phyloP scores from a whole-genome alignment of 1,140 invertebrate genomes.

The Drosophila parvula region DNA sequence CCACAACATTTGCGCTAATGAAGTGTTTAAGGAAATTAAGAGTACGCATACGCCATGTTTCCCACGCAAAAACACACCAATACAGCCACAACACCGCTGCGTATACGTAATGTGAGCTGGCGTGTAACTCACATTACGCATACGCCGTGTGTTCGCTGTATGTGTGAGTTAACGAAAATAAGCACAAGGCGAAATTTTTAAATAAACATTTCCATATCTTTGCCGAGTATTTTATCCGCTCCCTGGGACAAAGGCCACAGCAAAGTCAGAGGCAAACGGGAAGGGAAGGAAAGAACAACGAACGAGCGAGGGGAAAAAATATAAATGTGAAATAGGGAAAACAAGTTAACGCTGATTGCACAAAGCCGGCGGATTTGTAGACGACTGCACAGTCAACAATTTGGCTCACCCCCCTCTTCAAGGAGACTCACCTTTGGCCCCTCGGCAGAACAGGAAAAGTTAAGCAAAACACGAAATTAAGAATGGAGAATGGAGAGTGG shows the following conservation, averaged over 20 bases:
- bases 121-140: constrained; percentile 44
- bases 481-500: constrained; percentile 38
- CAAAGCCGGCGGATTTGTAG: constrained; percentile 78
- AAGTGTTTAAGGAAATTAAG: constrained; percentile 59
- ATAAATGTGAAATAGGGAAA: constrained; percentile 77
- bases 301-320: constrained; percentile 28
- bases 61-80: constrained; percentile 15
- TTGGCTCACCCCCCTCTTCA: background rate
- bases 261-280: constrained; percentile 1
- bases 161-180: constrained; percentile 18
- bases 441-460: constrained; percentile 52
- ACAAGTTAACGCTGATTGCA: constrained; percentile 82
- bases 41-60: constrained; percentile 45
- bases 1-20: constrained; percentile 57
- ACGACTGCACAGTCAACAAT: constrained; percentile 69
- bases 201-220: constrained; percentile 79
- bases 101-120: constrained; percentile 12
- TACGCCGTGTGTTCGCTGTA: constrained; percentile 24
- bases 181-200: constrained; percentile 50
- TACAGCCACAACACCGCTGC: background rate
- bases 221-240: constrained; percentile 46
- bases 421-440: constrained; percentile 29
- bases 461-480: constrained; percentile 80
- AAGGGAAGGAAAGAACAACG: constrained; percentile 44
- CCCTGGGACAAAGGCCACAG: constrained; percentile 11